These are phyloP conservation scores for Odobenus rosmarus DNA, from an alignment of 2,113 vertebrate genomes.

Conservation along the genomic window DNA sequence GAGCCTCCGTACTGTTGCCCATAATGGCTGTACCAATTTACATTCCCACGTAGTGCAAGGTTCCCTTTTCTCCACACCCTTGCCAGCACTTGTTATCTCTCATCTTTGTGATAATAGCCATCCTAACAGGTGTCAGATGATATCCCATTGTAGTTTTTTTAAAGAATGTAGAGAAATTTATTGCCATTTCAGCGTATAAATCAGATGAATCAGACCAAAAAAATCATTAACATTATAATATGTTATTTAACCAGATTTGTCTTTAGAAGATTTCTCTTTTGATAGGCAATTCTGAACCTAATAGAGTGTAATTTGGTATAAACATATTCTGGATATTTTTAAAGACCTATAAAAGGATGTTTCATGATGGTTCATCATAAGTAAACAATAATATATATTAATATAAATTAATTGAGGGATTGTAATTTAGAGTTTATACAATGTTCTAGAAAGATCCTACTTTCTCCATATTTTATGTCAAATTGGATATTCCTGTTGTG, in stretches of 20 bases:
- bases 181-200: slow-evolving; percentile 19
- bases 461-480: background rate
- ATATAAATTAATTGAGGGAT: background rate
- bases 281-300: slow-evolving; percentile 8
- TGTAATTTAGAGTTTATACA: background rate
- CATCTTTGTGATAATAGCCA: background rate
- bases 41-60: background rate
- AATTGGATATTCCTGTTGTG: background rate
- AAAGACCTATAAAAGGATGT: background rate
- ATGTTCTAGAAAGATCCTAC: background rate
- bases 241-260: slow-evolving; percentile 15
- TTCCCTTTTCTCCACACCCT: background rate
- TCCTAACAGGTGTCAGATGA: background rate
- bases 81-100: background rate
- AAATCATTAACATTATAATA: background rate
- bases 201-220: slow-evolving; percentile 13
- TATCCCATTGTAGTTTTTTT: background rate
- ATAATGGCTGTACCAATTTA: background rate
- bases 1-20: background rate
- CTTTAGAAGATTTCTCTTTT: slow-evolving; percentile 52
- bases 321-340: slow-evolving; percentile 32
- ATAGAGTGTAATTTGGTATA: background rate
- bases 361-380: slow-evolving; percentile 4
- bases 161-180: slow-evolving; percentile 57
- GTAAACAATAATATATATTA: slow-evolving; percentile 12